These are phyloP conservation scores for Amblyteles armatorius DNA, from an alignment of 2,888 invertebrate genomes.

Conservation along the genomic window DNA sequence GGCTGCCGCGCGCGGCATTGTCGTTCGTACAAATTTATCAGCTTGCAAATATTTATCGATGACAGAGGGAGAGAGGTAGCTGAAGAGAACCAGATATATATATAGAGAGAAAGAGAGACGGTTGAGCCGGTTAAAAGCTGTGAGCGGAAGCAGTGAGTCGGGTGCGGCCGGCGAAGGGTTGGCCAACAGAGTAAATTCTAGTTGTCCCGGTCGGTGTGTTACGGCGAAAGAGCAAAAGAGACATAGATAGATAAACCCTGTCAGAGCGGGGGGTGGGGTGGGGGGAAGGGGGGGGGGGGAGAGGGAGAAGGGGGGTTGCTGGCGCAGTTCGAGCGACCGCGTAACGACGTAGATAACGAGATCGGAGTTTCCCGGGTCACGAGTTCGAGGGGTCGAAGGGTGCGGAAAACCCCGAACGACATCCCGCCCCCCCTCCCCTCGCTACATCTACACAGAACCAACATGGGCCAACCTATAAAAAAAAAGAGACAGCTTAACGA, in stretches of 20 bases:
- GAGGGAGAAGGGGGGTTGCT: conserved; percentile 11
- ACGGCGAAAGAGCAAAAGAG: conserved; percentile 36
- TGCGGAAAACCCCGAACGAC: conserved; percentile 56
- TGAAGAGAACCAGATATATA: neutral
- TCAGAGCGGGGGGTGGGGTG: too few species aligned
- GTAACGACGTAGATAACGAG: conserved; percentile 68
- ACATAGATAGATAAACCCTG: neutral
- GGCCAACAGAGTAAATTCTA: conserved; percentile 58
- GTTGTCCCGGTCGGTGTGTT: conserved; percentile 56
- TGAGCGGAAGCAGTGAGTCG: conserved; percentile 38
- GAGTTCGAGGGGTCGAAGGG: conserved; percentile 60
- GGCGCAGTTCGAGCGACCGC: conserved; percentile 61
- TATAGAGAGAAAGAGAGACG: neutral
- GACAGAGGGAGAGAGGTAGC: conserved; percentile 22
- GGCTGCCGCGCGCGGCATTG: conserved; percentile 34
- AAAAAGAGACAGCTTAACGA: conserved; percentile 40
- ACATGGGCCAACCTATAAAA: conserved; percentile 2
- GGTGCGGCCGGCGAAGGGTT: conserved; percentile 46
- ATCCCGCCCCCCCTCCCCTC: neutral
- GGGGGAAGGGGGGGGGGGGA: neutral
- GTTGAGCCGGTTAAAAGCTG: conserved; percentile 58
- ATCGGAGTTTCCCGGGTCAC: conserved; percentile 64
- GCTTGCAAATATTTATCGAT: conserved; percentile 63
- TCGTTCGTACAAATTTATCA: conserved; percentile 55
- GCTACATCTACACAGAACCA: conserved; percentile 14